Base-by-base conservation (phyloP, 2,888 invertebrate species). In the Drosophila infuscata region DNA sequence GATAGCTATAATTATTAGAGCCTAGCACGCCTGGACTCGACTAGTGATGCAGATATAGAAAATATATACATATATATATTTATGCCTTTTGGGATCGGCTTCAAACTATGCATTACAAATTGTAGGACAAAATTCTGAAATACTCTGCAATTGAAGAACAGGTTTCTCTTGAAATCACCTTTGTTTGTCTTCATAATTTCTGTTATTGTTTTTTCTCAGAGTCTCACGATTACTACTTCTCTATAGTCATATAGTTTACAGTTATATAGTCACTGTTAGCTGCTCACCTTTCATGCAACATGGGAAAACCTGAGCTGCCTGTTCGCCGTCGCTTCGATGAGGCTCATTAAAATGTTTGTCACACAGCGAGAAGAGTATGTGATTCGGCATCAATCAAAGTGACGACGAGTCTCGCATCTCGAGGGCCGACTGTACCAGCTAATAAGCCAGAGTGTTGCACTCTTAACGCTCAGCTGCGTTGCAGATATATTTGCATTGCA, bases 391-490 rank as follows among this genome's bases (percentile, higher is more conserved):
- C 69, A 65, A 53, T 59, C 79, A n/a, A 0, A 29, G 54, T 46
- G 46, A 48, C 36, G 41, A 6, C n/a, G 20, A 9, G 25, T 25
- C n/a, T 38, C 29, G 3, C 29, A 25, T 12, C 30, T n/a, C 30
- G 12, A 30, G 15, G 11, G 7, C 38, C 8, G 58, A 30, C 57
- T 49, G 41, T 51, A 36, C 41, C 59, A 57, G 70, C 72, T 66
- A 72, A 78, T 78, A 69, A 72, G 59, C 72, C 72, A 30, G 48
- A 60, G 56, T 79, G 65, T 71, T 60, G 72, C 81, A 66, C 65
- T 67, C 75, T 70, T 70, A 77, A 75, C 54, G 75, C 77, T 79
- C 76, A 75, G 80, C 61, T 80, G 78, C 56, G 46, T 46, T 46
- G 30, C 72, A 60, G 65, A 68, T 68, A 68, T 68, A 68, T 80